Base-by-base conservation (phyloP, 2,113 vertebrate genomes). In the Tragelaphus buxtoni region DNA sequence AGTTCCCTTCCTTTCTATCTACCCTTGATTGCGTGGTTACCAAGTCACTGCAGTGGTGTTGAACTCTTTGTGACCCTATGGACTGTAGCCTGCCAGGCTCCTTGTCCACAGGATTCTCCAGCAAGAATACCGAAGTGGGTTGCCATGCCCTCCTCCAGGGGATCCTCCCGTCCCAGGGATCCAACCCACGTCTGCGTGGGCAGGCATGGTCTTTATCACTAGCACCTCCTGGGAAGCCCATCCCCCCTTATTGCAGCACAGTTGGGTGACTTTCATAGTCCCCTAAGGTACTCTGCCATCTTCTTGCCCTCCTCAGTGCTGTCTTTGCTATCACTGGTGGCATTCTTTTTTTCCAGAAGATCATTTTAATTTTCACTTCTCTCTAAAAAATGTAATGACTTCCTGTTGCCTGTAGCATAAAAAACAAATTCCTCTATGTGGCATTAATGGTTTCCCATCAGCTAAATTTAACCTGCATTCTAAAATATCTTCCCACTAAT, bases 391-490 rank as follows among this genome's bases (percentile, higher is more conserved):
- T 22, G 0, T 55, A 83, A 95, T 85, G 55, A 90, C 77, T 97
- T 97, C 92, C 65, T 96, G 8, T 92, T 96, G 47, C 17, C 20
- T 83, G 16, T 49, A 74, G 47, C 81, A 90, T 87, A 39, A 95
- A 84, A 56, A 55, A 45, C 79, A 87, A 56, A 90, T 95, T 97
- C 95, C 18, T 96, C 2, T 76, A 32, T 53, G 83, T 80, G 69
- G 88, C n/a, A 60, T 91, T 97, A 88, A 83, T 55, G 45, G 88
- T 88, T 97, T 35, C 76, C 96, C 61, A 97, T 45, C 3, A 90
- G 30, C 65, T 97, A 81, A 95, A 76, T 83, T 90, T 97, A n/a
- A 56, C 42, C 30, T 95, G 80, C 16, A 17, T 61, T 56, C 61
- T 72, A 30, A 83, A 45, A 17, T 55, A 51, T 49, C 60, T 90